phyloP scores from a whole-genome alignment of 2,888 invertebrate genomes.

The Lycophotia porphyrea region DNA sequence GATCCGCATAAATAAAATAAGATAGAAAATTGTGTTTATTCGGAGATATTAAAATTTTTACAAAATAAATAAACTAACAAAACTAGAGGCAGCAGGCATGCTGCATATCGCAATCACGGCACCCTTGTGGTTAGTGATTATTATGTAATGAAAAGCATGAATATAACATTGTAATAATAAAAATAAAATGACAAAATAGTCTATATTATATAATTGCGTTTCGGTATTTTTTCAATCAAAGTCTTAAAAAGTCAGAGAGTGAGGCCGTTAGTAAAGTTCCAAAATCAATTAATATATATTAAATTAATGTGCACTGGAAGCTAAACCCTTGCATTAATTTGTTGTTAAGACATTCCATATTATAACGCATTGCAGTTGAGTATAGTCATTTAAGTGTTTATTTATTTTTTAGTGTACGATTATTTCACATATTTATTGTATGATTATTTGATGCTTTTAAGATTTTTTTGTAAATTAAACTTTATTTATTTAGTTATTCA shows the following conservation, averaged over 20 bases:
- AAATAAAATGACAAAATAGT: neutral
- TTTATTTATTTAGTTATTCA: conserved; percentile 48
- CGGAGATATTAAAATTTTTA: no score
- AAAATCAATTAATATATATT: conserved; percentile 16
- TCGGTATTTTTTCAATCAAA: neutral
- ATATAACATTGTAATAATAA: neutral
- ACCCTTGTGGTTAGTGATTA: neutral
- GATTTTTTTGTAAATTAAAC: conserved; percentile 34
- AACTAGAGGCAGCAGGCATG: neutral
- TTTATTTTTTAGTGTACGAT: conserved; percentile 60
- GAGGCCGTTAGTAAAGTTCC: neutral
- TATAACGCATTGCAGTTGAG: conserved; percentile 53
- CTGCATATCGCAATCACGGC: neutral
- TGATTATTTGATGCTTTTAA: conserved; percentile 36
- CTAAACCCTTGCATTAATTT: conserved; percentile 65
- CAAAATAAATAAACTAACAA: no score
- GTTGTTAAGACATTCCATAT: conserved; percentile 79
- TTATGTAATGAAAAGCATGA: neutral
- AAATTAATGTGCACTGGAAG: conserved; percentile 70
- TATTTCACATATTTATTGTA: conserved; percentile 38
- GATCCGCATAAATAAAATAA: neutral
- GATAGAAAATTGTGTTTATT: no score
- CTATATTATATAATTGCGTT: neutral
- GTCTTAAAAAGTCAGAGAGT: neutral
- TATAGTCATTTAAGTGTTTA: conserved; percentile 66